Conservation (phyloP, 2,888 invertebrate genomes). For the Trichopoda pennipes region DNA sequence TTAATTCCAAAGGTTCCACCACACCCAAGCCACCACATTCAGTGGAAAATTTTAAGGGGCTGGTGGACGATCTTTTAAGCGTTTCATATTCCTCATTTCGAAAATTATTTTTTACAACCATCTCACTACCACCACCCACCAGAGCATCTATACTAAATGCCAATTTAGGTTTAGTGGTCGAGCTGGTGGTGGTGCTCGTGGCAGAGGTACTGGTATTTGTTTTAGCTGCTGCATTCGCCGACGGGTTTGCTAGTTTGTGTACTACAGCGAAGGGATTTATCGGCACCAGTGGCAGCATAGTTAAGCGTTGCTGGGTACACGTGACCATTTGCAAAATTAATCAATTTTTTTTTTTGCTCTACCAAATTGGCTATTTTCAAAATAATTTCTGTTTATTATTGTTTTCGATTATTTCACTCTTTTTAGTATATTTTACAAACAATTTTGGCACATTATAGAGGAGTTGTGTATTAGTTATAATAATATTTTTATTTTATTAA, state of each 20-base stretch:
- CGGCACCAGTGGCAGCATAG: constrained; percentile 96
- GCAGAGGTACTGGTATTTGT: constrained; percentile 63
- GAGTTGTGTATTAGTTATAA: not conserved
- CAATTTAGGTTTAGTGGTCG: constrained; percentile 91
- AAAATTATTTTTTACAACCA: constrained; percentile 19
- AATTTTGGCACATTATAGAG: constrained; percentile 58
- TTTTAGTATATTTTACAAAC: not conserved
- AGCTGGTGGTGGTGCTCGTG: constrained; percentile 45
- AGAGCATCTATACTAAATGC: constrained; percentile 96
- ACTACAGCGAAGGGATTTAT: constrained; percentile 79
- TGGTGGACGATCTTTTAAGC: constrained; percentile 22
- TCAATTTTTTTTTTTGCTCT: not conserved
- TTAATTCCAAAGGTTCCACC: constrained; percentile 73
- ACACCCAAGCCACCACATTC: constrained; percentile 38
- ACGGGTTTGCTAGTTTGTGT: constrained; percentile 70
- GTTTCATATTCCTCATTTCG: constrained; percentile 21
- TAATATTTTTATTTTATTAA: too few relatives aligned
- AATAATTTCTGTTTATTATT: constrained; percentile 5
- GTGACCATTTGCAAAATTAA: constrained; percentile 79
- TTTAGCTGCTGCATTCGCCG: constrained; percentile 71
- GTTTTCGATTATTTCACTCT: constrained; percentile 11
- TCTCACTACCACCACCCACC: constrained; percentile 45
- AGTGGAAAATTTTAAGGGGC: constrained; percentile 11
- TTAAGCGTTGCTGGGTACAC: constrained; percentile 80
- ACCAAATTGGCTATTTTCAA: constrained; percentile 13